Evolutionary conservation across 2,797 vertebrate species (phyloP).

Genomic region (Crypturellus tataupa): DNA sequence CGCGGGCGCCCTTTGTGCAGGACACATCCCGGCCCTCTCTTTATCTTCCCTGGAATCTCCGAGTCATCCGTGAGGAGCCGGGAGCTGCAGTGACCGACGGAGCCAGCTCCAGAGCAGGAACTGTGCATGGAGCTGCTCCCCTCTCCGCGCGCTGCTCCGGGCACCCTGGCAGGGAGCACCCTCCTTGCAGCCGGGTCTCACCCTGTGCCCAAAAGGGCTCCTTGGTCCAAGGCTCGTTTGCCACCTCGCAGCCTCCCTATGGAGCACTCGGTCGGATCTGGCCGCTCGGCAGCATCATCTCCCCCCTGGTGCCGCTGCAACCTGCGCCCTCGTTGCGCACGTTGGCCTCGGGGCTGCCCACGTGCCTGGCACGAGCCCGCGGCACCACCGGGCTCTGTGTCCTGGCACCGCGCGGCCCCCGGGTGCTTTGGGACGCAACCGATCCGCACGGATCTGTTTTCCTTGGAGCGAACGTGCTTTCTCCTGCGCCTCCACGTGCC

Average conservation of each 20-base stretch:
- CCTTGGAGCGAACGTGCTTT: background rate
- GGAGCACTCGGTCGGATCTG: background rate
- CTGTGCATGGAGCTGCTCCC: too few relatives aligned
- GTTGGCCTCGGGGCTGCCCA: background rate
- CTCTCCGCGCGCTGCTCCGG: background rate
- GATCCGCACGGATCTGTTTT: background rate
- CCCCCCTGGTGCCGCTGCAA: background rate
- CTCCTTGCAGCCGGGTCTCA: background rate
- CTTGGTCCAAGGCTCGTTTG: background rate
- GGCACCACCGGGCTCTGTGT: background rate
- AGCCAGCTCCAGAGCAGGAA: too few relatives aligned
- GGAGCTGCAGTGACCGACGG: background rate
- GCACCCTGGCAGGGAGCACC: background rate
- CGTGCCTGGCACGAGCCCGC: background rate
- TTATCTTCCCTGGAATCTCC: background rate
- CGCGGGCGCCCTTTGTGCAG: background rate
- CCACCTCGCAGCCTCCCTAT: background rate
- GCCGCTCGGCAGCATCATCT: too few relatives aligned
- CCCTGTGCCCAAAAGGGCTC: rapidly evolving
- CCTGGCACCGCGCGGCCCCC: background rate
- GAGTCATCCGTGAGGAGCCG: background rate
- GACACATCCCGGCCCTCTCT: background rate
- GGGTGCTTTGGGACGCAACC: background rate
- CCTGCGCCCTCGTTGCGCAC: background rate
- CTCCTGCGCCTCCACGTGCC: background rate